A percentile compares a stretch with the other conserved stretches of the same genome.
Evolutionary conservation across 2,113 vertebrate species (phyloP).

Genomic region (Herpailurus yagouaroundi): DNA sequence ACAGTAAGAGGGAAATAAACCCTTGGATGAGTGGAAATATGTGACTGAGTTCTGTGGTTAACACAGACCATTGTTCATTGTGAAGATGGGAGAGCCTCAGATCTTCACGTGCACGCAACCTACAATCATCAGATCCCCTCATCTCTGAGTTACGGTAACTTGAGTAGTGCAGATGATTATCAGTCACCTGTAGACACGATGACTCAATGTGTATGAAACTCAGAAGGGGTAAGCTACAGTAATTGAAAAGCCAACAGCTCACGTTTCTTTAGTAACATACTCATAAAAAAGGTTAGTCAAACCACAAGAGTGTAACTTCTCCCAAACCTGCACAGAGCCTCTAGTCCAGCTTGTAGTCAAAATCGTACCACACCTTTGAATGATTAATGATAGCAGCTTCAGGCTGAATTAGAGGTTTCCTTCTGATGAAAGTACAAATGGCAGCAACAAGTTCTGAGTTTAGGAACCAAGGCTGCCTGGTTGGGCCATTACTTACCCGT

Average conservation of each 20-base stretch:
- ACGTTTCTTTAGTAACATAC: slow-evolving; percentile 86
- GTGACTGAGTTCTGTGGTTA: slow-evolving; percentile 76
- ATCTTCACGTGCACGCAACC: slow-evolving; percentile 67
- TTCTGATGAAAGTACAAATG: slow-evolving; percentile 55
- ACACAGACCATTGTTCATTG: slow-evolving; percentile 41
- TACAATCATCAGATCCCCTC: slow-evolving; percentile 74
- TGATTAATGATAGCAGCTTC: slow-evolving; percentile 80
- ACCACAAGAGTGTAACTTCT: slow-evolving; percentile 84
- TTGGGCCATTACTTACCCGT: background rate
- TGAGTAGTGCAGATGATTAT: slow-evolving; percentile 85
- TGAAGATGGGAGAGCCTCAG: slow-evolving; percentile 53
- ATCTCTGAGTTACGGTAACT: slow-evolving; percentile 85
- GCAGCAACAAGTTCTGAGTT: slow-evolving; percentile 5
- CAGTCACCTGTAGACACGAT: slow-evolving; percentile 86
- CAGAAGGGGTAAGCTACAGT: slow-evolving; percentile 82
- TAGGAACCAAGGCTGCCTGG: background rate
- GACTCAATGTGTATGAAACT: slow-evolving; percentile 88
- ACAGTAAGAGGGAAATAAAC: slow-evolving; percentile 28
- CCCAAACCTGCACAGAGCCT: slow-evolving; percentile 71
- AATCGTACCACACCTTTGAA: slow-evolving; percentile 13
- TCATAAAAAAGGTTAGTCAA: slow-evolving; percentile 81
- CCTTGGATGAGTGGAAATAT: slow-evolving; percentile 74
- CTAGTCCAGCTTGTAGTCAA: slow-evolving; percentile 62
- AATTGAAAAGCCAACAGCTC: slow-evolving; percentile 86
- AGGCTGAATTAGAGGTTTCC: slow-evolving; percentile 59